phyloP scores from a whole-genome alignment of 2,797 vertebrate species.

The Gobio occitaniae region DNA sequence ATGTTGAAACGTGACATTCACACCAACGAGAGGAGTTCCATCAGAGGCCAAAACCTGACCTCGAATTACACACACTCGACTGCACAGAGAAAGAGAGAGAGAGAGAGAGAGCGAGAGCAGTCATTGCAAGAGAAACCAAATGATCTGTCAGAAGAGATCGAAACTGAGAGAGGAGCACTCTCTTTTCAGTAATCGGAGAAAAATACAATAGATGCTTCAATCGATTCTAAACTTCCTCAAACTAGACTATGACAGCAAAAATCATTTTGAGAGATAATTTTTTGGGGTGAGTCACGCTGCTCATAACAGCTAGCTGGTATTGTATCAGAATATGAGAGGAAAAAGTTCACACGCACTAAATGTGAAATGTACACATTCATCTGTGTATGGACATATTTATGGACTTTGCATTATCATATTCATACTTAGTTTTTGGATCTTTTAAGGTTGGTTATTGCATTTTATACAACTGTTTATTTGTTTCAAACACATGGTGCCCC shows the following conservation, averaged over 20 bases:
- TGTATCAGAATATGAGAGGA: not conserved
- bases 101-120: not conserved
- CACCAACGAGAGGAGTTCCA: constrained; percentile 86
- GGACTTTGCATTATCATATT: not conserved
- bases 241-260: constrained; percentile 34
- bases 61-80: constrained; percentile 77
- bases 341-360: not conserved
- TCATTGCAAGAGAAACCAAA: constrained; percentile 2
- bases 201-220: constrained; percentile 47
- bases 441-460: not conserved
- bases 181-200: constrained; percentile 49
- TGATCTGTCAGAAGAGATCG: constrained; percentile 35
- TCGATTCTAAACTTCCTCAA: constrained; percentile 46
- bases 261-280: constrained; percentile 39
- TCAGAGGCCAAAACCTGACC: constrained; percentile 85
- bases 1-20: constrained; percentile 87
- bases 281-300: constrained; percentile 18
- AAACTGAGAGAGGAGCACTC: constrained; percentile 36
- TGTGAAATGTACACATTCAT: not conserved
- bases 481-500: not conserved
- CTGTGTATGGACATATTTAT: not conserved
- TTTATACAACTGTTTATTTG: not conserved
- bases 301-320: constrained; percentile 15
- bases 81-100: constrained; percentile 22
- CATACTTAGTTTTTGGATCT: not conserved